Evolutionary conservation across 2,797 vertebrate species (phyloP).

Genomic region (Zalophus californianus): DNA sequence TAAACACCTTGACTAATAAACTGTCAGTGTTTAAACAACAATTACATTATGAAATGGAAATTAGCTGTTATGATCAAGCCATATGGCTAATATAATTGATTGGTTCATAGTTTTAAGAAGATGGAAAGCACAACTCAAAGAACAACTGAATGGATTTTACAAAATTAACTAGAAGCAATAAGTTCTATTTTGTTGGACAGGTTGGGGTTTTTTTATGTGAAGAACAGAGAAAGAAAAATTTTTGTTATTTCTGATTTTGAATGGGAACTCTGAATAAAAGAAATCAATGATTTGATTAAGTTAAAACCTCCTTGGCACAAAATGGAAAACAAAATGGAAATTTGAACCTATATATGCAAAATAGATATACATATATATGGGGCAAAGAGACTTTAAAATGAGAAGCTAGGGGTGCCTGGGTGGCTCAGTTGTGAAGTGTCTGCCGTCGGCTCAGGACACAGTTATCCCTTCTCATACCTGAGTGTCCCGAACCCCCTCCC

Average conservation of each 20-base stretch:
- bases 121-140: conserved; percentile 80
- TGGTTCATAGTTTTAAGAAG: conserved; percentile 83
- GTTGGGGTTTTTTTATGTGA: conserved; percentile 42
- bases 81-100: conserved; percentile 88
- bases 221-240: not conserved
- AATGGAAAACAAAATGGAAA: conserved; percentile 11
- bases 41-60: conserved; percentile 85
- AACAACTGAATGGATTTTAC: conserved; percentile 81
- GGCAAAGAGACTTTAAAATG: conserved; percentile 21
- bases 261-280: conserved; percentile 41
- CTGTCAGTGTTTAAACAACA: conserved; percentile 85
- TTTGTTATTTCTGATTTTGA: conserved; percentile 27
- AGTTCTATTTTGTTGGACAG: conserved; percentile 77
- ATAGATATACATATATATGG: not conserved
- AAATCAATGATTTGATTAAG: not conserved
- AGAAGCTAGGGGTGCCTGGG: not conserved
- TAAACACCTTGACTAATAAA: conserved; percentile 86
- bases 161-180: conserved; percentile 79
- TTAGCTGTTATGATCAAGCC: conserved; percentile 86
- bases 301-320: not conserved
- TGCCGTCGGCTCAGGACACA: too few relatives aligned
- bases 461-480: not conserved
- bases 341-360: not conserved
- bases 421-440: too few relatives aligned
- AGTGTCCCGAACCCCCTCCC: not conserved